Evolutionary conservation across 2,888 invertebrate genomes (phyloP).

Genomic region (Eudasyphora cyanicolor): DNA sequence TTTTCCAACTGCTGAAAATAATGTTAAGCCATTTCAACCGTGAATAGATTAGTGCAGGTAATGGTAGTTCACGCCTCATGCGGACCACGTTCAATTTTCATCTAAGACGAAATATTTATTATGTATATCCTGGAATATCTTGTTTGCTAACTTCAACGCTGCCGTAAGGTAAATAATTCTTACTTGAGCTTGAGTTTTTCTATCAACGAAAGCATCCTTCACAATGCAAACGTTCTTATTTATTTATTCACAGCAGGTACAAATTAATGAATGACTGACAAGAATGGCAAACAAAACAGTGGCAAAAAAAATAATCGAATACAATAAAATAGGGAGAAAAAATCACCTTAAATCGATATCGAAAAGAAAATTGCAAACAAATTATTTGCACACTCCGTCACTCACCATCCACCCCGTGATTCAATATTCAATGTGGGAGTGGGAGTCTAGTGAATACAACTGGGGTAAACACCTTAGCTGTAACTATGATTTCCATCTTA

Average conservation of each 20-base stretch:
- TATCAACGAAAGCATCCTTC: not conserved
- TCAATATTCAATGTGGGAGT: constrained; percentile 30
- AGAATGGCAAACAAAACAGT: not conserved
- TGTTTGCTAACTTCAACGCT: not conserved
- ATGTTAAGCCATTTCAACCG: too few relatives aligned
- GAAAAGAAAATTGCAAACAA: constrained; percentile 53
- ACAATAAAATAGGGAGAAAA: not conserved
- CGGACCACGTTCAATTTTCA: not conserved
- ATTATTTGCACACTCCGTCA: constrained; percentile 66
- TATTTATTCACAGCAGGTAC: constrained; percentile 27
- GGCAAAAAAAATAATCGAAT: too few relatives aligned
- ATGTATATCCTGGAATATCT: not conserved
- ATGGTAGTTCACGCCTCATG: not conserved
- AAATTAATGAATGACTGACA: constrained; percentile 25
- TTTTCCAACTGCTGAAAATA: not conserved
- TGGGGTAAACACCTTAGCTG: constrained; percentile 39
- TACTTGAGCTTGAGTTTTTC: not conserved
- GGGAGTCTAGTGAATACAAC: constrained; percentile 41
- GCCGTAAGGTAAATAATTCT: not conserved
- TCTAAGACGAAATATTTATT: not conserved
- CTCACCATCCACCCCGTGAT: constrained; percentile 30
- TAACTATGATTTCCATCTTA: constrained; percentile 38
- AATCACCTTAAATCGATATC: constrained; percentile 15
- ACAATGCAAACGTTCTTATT: not conserved
- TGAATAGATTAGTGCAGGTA: too few relatives aligned